phyloP scores from a whole-genome alignment of 2,888 invertebrate species.

The Drosophila eohydei region DNA sequence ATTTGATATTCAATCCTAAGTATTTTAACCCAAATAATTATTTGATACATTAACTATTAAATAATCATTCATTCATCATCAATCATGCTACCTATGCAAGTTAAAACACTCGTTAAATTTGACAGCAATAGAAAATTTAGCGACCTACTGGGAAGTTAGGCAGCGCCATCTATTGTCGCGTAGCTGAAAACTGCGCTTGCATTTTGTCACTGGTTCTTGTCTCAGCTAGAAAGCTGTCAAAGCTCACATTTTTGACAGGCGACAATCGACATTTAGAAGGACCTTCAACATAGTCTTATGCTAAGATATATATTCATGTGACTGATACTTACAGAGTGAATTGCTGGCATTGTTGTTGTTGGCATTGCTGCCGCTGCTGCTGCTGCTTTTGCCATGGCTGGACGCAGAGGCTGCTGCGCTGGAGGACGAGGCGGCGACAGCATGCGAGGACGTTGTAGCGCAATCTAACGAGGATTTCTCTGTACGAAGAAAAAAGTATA shows the following conservation, averaged over 20 bases:
- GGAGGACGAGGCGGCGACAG: slow-evolving; percentile 63
- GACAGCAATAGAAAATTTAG: neutral
- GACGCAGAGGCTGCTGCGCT: slow-evolving; percentile 43
- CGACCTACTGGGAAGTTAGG: neutral
- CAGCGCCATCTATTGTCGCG: slow-evolving; percentile 47
- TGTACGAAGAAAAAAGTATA: slow-evolving; percentile 53
- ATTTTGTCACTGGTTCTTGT: slow-evolving; percentile 53
- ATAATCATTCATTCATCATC: too few relatives aligned
- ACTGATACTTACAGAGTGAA: slow-evolving; percentile 73
- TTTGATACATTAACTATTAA: too few relatives aligned
- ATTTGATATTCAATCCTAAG: too few relatives aligned
- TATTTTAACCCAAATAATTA: too few relatives aligned
- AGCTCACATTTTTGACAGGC: slow-evolving; percentile 46
- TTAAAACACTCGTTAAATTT: neutral
- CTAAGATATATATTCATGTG: neutral
- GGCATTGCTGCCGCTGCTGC: slow-evolving; percentile 71
- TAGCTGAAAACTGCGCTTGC: neutral
- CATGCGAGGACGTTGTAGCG: slow-evolving; percentile 75
- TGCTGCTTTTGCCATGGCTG: slow-evolving; percentile 78
- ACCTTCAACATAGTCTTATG: neutral
- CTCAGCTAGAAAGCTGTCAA: slow-evolving; percentile 73
- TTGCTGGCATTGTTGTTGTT: slow-evolving; percentile 63
- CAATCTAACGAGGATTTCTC: slow-evolving; percentile 83
- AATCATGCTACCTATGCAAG: too few relatives aligned
- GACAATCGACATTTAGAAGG: too few relatives aligned